phyloP scores from a whole-genome alignment of 1,140 invertebrate genomes.

The Contarinia nasturtii region DNA sequence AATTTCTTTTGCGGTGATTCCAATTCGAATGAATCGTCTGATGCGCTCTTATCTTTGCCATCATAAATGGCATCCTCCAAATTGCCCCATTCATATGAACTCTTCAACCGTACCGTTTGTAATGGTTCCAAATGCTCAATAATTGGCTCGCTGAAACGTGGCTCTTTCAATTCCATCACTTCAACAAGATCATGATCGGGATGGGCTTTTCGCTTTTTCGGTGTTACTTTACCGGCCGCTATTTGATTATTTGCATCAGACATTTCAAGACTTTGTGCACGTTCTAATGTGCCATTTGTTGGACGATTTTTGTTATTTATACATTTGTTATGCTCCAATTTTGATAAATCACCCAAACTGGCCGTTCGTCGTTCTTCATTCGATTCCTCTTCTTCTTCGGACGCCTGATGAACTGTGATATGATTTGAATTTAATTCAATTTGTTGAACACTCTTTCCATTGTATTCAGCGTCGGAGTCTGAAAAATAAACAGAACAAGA shows the following conservation, averaged over 20 bases:
- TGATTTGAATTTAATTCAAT: constrained; percentile 53
- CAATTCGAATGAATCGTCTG: constrained; percentile 25
- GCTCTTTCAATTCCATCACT: constrained; percentile 37
- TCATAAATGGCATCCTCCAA: constrained; percentile 49
- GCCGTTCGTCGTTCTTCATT: constrained; percentile 56
- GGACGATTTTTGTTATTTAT: constrained; percentile 19
- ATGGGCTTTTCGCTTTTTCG: constrained; percentile 42
- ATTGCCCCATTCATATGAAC: constrained; percentile 54
- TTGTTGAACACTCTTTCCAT: not conserved
- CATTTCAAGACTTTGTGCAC: constrained; percentile 65
- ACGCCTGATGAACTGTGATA: constrained; percentile 51
- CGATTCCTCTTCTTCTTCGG: constrained; percentile 31
- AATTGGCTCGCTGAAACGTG: constrained; percentile 25
- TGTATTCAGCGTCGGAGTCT: constrained; percentile 1
- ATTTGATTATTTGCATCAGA: constrained; percentile 30
- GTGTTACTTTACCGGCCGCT: constrained; percentile 27
- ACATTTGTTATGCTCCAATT: constrained; percentile 34
- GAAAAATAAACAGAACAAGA: not conserved
- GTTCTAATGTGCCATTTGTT: constrained; percentile 39
- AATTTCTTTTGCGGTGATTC: constrained; percentile 10
- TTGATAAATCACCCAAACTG: constrained; percentile 59
- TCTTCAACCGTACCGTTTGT: constrained; percentile 43
- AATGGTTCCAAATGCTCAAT: constrained; percentile 36
- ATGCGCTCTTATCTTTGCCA: constrained; percentile 16
- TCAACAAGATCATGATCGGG: not conserved